Percentiles rank a stretch among this genome's conserved stretches.
These are phyloP conservation scores for Hylomyscus alleni DNA, from an alignment of 2,797 vertebrate genomes.

Conservation along the genomic window DNA sequence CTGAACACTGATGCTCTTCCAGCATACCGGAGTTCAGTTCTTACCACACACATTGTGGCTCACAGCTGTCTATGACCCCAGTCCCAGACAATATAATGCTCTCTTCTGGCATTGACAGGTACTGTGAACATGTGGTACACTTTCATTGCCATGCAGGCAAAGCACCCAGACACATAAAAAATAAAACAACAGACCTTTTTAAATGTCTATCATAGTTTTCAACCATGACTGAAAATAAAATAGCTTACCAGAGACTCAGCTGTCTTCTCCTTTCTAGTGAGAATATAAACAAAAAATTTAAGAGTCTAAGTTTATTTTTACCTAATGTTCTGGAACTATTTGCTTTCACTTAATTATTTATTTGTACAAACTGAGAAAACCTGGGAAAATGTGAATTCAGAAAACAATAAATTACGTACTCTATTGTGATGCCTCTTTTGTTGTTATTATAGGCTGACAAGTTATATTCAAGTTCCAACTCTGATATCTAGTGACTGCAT, in stretches of 20 bases:
- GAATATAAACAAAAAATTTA: slow-evolving; percentile 23
- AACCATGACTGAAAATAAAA: too few species aligned
- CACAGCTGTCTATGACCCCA: neutral
- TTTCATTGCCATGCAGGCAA: neutral
- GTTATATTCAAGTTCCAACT: neutral
- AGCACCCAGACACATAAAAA: neutral
- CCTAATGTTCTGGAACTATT: slow-evolving; percentile 23
- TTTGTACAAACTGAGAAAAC: neutral
- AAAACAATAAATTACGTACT: slow-evolving; percentile 1
- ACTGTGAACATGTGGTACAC: neutral
- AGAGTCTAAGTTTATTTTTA: slow-evolving; percentile 29
- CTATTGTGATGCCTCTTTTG: neutral
- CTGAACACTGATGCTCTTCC: neutral
- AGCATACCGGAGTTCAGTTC: neutral
- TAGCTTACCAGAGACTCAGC: neutral
- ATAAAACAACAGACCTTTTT: too few species aligned
- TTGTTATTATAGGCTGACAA: slow-evolving; percentile 10
- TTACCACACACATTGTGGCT: neutral
- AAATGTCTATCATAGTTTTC: too few species aligned
- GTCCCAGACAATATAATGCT: too few species aligned
- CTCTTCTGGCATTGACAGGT: neutral
- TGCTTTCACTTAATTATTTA: slow-evolving; percentile 33
- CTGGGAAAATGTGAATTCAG: neutral
- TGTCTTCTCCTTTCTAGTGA: neutral
- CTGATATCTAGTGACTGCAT: neutral